Conservation (phyloP, 2,888 invertebrate species). For the Ptychoptera contaminata region DNA sequence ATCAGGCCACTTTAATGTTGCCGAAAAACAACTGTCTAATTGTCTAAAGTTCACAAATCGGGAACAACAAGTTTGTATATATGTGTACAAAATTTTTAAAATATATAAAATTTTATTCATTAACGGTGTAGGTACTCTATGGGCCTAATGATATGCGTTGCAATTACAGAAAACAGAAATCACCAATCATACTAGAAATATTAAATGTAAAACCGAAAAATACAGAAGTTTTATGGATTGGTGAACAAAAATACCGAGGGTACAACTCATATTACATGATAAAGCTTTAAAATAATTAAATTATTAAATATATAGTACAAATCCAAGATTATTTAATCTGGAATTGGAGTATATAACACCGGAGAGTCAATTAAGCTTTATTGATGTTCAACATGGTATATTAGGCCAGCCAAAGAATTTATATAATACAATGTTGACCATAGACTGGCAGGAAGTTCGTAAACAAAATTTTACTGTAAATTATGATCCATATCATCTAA, state of each 20-base stretch:
- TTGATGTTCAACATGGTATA: slow-evolving; percentile 24
- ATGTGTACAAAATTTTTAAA: too few species aligned
- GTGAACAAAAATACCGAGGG: slow-evolving; percentile 25
- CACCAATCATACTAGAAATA: slow-evolving; percentile 25
- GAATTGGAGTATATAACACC: slow-evolving; percentile 26
- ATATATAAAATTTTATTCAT: too few species aligned
- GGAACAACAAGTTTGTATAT: slow-evolving; percentile 17
- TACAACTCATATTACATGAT: neutral
- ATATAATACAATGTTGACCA: slow-evolving; percentile 21
- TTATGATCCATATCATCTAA: slow-evolving; percentile 24
- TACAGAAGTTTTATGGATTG: slow-evolving; percentile 26
- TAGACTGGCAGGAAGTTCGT: slow-evolving; percentile 21
- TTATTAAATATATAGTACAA: slow-evolving; percentile 9
- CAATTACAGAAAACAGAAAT: slow-evolving; percentile 23
- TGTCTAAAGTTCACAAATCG: slow-evolving; percentile 15
- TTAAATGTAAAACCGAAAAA: slow-evolving; percentile 16
- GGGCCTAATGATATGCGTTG: slow-evolving; percentile 20
- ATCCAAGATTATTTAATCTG: slow-evolving; percentile 20
- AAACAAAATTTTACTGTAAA: slow-evolving; percentile 15
- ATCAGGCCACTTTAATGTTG: slow-evolving; percentile 23
- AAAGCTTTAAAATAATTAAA: neutral
- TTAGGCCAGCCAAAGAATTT: slow-evolving; percentile 23
- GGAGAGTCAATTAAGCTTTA: slow-evolving; percentile 20
- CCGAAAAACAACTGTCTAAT: slow-evolving; percentile 12
- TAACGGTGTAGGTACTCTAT: slow-evolving; percentile 12